Conservation (phyloP, 1,140 invertebrate genomes). For the Anadara kagoshimensis region DNA sequence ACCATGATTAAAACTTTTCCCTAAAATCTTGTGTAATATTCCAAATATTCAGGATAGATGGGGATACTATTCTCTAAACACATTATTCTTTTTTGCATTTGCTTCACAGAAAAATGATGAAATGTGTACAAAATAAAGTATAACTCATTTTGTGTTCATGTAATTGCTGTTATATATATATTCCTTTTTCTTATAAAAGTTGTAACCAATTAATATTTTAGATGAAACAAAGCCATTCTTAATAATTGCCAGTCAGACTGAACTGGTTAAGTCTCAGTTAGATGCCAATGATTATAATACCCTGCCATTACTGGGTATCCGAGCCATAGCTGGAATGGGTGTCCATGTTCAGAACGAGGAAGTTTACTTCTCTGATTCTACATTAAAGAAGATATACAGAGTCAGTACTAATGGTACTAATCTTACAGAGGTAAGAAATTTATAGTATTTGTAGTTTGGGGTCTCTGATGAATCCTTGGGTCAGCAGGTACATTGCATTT, state of each 20-base stretch:
- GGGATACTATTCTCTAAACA: no score
- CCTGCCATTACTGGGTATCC: slow-evolving; percentile 47
- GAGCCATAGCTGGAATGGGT: slow-evolving; percentile 58
- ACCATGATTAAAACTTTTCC: no score
- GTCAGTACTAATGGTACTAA: slow-evolving; percentile 58
- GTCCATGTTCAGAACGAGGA: slow-evolving; percentile 51
- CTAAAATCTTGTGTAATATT: no score
- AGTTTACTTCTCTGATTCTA: slow-evolving; percentile 62
- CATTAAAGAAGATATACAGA: slow-evolving; percentile 60
- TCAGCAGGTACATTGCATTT: no score
- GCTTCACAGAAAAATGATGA: not conserved
- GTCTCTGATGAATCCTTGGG: not conserved
- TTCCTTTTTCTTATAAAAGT: no score
- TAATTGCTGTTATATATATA: no score
- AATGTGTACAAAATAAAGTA: no score
- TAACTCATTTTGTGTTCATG: no score
- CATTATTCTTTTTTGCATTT: not conserved
- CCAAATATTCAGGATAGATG: no score
- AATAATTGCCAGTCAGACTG: slow-evolving; percentile 54
- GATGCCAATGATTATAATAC: slow-evolving; percentile 32
- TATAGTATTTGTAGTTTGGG: not conserved
- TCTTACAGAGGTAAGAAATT: slow-evolving; percentile 53
- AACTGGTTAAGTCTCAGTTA: slow-evolving; percentile 51
- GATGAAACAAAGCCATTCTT: slow-evolving; percentile 55
- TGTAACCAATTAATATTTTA: slow-evolving; percentile 27